A percentile compares a stretch with the other conserved stretches of the same genome.
Evolutionary conservation across 2,797 vertebrate species (phyloP).

Genomic region (Poecilia velifera): DNA sequence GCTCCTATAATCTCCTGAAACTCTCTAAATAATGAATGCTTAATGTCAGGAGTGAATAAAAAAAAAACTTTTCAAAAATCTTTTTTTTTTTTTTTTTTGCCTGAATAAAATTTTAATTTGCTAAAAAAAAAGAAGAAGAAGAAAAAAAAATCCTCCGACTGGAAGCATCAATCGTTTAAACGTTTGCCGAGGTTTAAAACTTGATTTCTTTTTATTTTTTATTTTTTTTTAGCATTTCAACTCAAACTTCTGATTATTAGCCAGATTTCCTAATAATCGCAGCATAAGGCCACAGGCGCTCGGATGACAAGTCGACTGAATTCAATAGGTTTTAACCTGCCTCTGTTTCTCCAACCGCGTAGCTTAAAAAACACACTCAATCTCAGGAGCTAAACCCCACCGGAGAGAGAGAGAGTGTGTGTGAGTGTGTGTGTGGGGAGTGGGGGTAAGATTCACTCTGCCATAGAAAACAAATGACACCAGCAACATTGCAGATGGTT

Average conservation of each 20-base stretch:
- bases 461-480: conserved; percentile 78
- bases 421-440: no score
- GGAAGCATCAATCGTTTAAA: background rate
- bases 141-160: background rate
- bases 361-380: conserved; percentile 41
- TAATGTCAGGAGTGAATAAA: background rate
- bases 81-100: background rate
- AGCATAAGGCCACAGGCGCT: conserved; percentile 57
- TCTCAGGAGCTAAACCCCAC: conserved; percentile 47
- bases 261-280: background rate
- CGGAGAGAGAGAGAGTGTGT: conserved; percentile 52
- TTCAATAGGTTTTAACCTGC: conserved; percentile 72
- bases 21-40: background rate
- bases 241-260: background rate
- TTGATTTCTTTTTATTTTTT: background rate
- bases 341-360: conserved; percentile 50
- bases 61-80: background rate
- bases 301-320: conserved; percentile 50
- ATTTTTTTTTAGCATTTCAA: background rate
- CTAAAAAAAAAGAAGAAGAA: background rate
- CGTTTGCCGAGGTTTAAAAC: background rate
- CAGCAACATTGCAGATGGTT: conserved; percentile 77
- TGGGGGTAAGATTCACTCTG: conserved; percentile 68
- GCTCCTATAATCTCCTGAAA: background rate
- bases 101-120: conserved; percentile 25